Percentiles rank a stretch among this genome's conserved stretches.
phyloP scores from a whole-genome alignment of 2,888 invertebrate genomes.

The Xylocampa areola region DNA sequence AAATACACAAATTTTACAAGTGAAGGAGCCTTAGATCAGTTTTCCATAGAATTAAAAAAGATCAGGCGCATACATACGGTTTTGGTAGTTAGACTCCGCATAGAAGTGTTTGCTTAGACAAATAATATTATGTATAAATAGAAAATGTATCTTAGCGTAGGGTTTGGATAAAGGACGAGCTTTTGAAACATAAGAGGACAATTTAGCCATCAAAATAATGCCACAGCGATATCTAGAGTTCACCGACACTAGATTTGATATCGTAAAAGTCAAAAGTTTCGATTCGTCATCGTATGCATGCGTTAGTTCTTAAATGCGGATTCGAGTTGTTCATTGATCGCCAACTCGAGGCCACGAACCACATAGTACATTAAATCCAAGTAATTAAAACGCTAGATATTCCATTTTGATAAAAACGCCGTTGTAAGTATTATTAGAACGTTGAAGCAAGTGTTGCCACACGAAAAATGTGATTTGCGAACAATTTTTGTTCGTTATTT shows the following conservation, averaged over 20 bases:
- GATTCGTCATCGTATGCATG: conserved; percentile 26
- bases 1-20: conserved; percentile 6
- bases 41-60: conserved; percentile 13
- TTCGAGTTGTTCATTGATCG: not conserved
- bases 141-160: not conserved
- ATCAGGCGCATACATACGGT: conserved; percentile 31
- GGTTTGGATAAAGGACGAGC: not conserved
- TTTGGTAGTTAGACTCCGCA: not conserved
- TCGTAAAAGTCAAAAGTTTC: too few species aligned
- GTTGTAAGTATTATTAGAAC: conserved; percentile 46
- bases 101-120: not conserved
- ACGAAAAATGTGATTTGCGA: conserved; percentile 36
- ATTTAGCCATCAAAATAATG: too few species aligned
- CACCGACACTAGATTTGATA: too few species aligned
- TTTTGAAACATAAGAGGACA: not conserved
- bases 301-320: conserved; percentile 11
- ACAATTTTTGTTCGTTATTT: conserved; percentile 44
- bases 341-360: conserved; percentile 7
- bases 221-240: too few species aligned
- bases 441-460: conserved; percentile 39
- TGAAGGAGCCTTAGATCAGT: conserved; percentile 1
- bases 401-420: conserved; percentile 45
- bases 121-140: not conserved
- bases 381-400: conserved; percentile 51
- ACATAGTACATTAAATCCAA: conserved; percentile 26